Base-by-base conservation (phyloP, 2,888 invertebrate species). In the Campopleginae sp. region DNA sequence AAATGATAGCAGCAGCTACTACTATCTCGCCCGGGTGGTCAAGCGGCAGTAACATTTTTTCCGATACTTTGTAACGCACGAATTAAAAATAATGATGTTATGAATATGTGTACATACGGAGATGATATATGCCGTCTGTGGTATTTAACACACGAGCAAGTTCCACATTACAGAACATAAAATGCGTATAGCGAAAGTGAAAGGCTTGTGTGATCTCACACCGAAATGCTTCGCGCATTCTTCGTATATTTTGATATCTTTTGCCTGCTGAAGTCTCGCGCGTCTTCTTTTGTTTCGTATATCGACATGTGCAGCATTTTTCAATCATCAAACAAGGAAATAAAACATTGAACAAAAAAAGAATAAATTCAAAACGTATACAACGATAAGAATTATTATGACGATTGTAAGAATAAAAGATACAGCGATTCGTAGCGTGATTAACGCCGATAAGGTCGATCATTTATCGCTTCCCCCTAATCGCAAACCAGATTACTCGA, bases 141-240 rank as follows among this genome's bases (percentile, higher is more conserved):
- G 27, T 27, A 58, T 58, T 5, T 27, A 58, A 58, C 14, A 58
- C 58, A 58, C 58, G 58, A 58, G 27, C 27, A 5, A 58, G 27
- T 58, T 58, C 27, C 58, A 14, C 14, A 27, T 27, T 38, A 38
- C 38, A 5, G 58, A 58, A 58, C 27, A 58, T 58, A 58, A 58
- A 63, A 48, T 63, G 31, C 10, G 23, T 12, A n/a, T 42, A 46
- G 85, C 65, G 82, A 82, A 85, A 85, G 85, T 85, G 85, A 85
- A 85, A 85, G 85, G 85, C 71, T 66, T 77, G 58, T 77, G 58
- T 68, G 84, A 84, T 84, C 84, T 80, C 80, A 71, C 72, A 72
- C 72, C 68, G 76, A 71, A 84, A 80, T 84, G 42, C 44, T 77
- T 71, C 46, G 77, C 46, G 77, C 72, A 84, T 81, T 74, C 80